phyloP scores from a whole-genome alignment of 1,140 invertebrate species.

The Drosophila eugracilis region DNA sequence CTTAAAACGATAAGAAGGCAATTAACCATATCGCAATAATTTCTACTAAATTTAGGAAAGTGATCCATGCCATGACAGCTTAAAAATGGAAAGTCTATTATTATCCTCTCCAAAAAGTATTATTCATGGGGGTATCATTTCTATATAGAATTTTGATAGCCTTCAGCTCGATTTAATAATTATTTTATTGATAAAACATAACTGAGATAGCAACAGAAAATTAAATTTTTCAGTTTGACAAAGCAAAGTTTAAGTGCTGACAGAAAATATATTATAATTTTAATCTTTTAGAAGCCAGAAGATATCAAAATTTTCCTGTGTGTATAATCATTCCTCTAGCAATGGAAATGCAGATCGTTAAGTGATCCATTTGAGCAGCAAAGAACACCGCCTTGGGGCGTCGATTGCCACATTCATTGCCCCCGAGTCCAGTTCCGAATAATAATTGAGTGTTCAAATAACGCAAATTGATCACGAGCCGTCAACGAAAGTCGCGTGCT shows the following conservation, averaged over 20 bases:
- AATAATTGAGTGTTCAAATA: constrained; percentile 59
- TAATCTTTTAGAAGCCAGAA: too few relatives aligned
- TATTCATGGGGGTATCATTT: neutral
- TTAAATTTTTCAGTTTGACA: neutral
- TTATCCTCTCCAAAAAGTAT: neutral
- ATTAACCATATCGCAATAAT: constrained; percentile 4
- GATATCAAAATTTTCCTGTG: neutral
- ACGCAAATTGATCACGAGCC: constrained; percentile 65
- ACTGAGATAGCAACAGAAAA: neutral
- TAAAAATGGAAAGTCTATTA: neutral
- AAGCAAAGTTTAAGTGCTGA: neutral
- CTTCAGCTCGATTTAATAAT: neutral
- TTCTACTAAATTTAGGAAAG: neutral
- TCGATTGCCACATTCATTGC: constrained; percentile 20
- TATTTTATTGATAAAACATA: neutral
- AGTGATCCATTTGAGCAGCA: constrained; percentile 16
- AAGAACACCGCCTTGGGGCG: constrained; percentile 17
- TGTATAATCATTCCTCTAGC: neutral
- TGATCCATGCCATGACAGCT: neutral
- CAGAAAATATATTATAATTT: neutral
- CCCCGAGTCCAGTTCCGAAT: constrained; percentile 7
- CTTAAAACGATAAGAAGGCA: constrained; percentile 1
- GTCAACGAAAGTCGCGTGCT: constrained; percentile 66
- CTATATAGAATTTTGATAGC: neutral
- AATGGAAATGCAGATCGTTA: constrained; percentile 27